These are phyloP conservation scores for Silurus lanzhouensis DNA, from an alignment of 2,797 vertebrate species.

Conservation along the genomic window DNA sequence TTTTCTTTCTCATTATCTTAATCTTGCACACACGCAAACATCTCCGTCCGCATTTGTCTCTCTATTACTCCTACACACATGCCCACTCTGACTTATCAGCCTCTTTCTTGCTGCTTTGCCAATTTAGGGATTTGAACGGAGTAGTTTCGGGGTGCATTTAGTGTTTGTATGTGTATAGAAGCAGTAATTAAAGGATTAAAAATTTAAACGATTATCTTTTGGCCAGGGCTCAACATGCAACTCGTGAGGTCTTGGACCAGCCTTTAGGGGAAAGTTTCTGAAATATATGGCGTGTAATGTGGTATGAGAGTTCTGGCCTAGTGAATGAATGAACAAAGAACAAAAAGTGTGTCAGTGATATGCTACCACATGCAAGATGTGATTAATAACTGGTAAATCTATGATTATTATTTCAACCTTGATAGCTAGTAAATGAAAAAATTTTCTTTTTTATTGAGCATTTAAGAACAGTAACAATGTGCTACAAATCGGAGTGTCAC, in stretches of 20 bases:
- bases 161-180: neutral
- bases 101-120: constrained; percentile 11
- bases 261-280: neutral
- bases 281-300: neutral
- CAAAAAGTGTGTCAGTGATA: neutral
- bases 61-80: constrained; percentile 48
- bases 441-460: neutral
- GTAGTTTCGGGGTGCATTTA: neutral
- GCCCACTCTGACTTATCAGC: constrained; percentile 23
- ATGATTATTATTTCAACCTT: neutral
- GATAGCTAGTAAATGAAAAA: neutral
- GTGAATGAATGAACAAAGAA: neutral
- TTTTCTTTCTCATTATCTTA: constrained; percentile 38
- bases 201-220: neutral
- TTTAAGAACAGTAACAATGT: neutral
- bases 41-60: constrained; percentile 28
- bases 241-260: neutral
- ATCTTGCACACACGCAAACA: constrained; percentile 35
- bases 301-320: neutral
- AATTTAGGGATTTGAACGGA: constrained; percentile 8
- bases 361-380: neutral
- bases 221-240: neutral
- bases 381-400: neutral
- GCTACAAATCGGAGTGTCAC: neutral
- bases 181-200: constrained; percentile 17